Percentiles rank a stretch among this genome's conserved stretches.
Conservation (phyloP, 1,140 invertebrate genomes). For the Mamestra configurata region DNA sequence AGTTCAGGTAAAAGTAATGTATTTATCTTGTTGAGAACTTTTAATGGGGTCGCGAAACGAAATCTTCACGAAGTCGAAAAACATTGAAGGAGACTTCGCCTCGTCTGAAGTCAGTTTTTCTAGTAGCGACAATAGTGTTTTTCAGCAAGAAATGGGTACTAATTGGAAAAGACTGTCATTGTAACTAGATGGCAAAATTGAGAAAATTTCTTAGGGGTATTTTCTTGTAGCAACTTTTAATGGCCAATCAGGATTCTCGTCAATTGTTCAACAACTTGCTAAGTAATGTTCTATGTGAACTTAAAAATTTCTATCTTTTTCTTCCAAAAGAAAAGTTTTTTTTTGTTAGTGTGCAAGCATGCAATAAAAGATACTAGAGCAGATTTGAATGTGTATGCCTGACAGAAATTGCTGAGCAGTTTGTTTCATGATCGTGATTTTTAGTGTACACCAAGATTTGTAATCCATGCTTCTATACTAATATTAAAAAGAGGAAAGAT, state of each 20-base stretch:
- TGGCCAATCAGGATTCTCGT: not conserved
- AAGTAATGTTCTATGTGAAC: not conserved
- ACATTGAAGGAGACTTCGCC: not conserved
- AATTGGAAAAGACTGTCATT: not conserved
- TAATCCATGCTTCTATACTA: too few species aligned
- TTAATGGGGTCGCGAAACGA: conserved; percentile 5
- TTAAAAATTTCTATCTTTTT: not conserved
- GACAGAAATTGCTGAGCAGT: too few species aligned
- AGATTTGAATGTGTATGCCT: too few species aligned
- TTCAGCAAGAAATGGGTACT: not conserved
- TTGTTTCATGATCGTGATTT: too few species aligned
- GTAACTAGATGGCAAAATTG: not conserved
- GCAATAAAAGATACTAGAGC: too few species aligned
- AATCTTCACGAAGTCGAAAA: not conserved
- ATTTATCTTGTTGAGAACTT: conserved; percentile 26
- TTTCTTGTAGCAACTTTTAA: not conserved
- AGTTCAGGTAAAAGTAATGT: conserved; percentile 7
- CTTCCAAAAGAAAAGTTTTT: not conserved
- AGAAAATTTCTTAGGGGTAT: too few species aligned
- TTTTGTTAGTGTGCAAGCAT: too few species aligned
- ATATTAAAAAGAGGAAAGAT: too few species aligned
- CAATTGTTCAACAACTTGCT: not conserved
- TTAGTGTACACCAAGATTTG: too few species aligned
- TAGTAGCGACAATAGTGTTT: not conserved
- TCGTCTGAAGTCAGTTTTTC: not conserved